Base-by-base conservation (phyloP, 2,888 invertebrate genomes). In the Cyaniris semiargus region DNA sequence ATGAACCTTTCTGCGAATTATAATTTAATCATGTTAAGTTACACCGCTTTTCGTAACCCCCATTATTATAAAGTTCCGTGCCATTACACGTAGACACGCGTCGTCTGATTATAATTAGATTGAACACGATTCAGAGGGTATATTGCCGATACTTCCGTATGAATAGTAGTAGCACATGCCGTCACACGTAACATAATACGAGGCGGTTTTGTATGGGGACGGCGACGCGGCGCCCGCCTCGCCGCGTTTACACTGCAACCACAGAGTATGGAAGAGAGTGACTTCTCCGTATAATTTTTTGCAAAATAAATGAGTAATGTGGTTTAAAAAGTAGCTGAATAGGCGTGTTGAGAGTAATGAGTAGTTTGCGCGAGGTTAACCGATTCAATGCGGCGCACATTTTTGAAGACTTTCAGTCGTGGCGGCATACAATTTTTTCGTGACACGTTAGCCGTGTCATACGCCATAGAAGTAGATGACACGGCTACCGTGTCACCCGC, bases 211-310 rank as follows among this genome's bases (percentile, higher is more conserved):
- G 81, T 80, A 79, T 77, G 56, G 79, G 77, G 79, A 81, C 84
- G 86, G 81, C 86, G 83, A 78, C 77, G 78, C 80, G 85, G 85
- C 85, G 85, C 84, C 86, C 79, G 79, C 27, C 53, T 53, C 27
- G 78, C 80, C 79, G 80, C 82, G 82, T 84, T 85, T 84, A 85
- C 85, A 82, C 83, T 80, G 80, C 76, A 56, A 18, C 48, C 72
- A 21, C 79, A 81, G 80, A 80, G 31, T 80, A 78, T 48, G 15
- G 70, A 21, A 58, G 58, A 76, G 27, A 74, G 66, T 27, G 15
- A 66, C 66, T 66, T 27, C 15, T 27, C 23, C 23, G 23, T 60
- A 60, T 0, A 3, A 10, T 38, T 38, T 38, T 8, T 10, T 8
- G 21, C 60, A 10, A 60, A 10, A 34, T 34, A 34, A 48, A 48